Evolutionary conservation across 1,140 invertebrate genomes (phyloP), one percentile per base, ranked within the genome.

Genomic region (Bombus sylvicola): DNA sequence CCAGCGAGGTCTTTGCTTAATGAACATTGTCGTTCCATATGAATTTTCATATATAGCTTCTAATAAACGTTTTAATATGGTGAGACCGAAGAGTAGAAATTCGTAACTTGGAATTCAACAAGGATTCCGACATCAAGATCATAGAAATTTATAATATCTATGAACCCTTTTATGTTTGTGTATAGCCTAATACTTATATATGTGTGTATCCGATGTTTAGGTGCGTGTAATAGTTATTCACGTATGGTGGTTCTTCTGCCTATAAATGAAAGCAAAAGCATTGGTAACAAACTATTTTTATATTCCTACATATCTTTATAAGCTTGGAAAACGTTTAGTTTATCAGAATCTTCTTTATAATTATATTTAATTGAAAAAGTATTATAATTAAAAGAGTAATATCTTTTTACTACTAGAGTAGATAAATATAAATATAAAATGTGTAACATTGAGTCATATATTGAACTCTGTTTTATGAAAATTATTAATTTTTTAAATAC

Each of bases 1-100:
- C 72, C 41, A 83, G 41, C 72, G 72, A 39, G 81, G 81, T 83
- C 72, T 75, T 41, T 37, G 53, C 72, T 83, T 83, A 83, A 83
- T 76, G 72, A 83, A 78, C 47, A 43, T 71, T 47, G 6, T 78
- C 47, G 64, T 59, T 47, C n/a, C 66, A 69, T 71, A 83, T 37
- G 71, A 69, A 83, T 69, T 76, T 83, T 76, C 73, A 25, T 64
- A 41, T 37, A 28, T 15, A 25, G 9, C 68, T 5, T 9, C 43
- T 72, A 72, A 59, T 53, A 47, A 81, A 6, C 12, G 3, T 62
- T n/a, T 25, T 53, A 53, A 53, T 53, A 53, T n/a, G 8, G 13
- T 10, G 28, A 69, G 8, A 69, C 8, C 9, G 31, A 9, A 75
- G 1, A 1, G 1, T 53, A 3, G 39, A 31, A n/a, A 64, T 25